phyloP scores from a whole-genome alignment of 2,113 vertebrate species.

The Rhea americana region DNA sequence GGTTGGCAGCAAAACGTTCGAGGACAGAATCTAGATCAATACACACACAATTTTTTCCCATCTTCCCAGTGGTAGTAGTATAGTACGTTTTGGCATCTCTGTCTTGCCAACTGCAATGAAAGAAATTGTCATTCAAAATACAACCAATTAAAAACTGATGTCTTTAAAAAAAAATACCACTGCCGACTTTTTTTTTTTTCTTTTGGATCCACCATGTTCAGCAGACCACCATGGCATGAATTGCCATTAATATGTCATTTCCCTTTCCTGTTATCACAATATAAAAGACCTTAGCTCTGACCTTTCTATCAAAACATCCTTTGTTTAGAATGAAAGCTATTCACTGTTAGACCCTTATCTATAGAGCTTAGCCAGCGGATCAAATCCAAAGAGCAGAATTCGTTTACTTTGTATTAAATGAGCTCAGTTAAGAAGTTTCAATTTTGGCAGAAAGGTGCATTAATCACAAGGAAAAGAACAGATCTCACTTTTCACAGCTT shows the following conservation, averaged over 20 bases:
- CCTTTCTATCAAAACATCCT: constrained; percentile 90
- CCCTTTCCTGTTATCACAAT: constrained; percentile 87
- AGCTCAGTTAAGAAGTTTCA: constrained; percentile 83
- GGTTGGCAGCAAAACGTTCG: background rate
- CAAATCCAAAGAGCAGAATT: constrained; percentile 84
- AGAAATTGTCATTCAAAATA: constrained; percentile 47
- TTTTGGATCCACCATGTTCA: constrained; percentile 61
- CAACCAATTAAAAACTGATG: constrained; percentile 48
- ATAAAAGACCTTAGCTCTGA: constrained; percentile 81
- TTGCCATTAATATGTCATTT: constrained; percentile 86
- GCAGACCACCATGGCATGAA: constrained; percentile 78
- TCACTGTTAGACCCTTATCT: constrained; percentile 82
- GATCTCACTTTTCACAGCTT: constrained; percentile 86
- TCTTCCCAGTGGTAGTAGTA: background rate
- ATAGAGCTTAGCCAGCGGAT: constrained; percentile 80
- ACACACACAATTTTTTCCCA: background rate
- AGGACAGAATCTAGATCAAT: constrained; percentile 23
- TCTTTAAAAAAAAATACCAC: constrained; percentile 39
- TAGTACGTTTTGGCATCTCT: constrained; percentile 11
- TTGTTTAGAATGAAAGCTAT: constrained; percentile 85
- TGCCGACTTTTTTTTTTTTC: constrained; percentile 17
- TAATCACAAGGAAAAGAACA: constrained; percentile 86
- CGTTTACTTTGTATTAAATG: constrained; percentile 88
- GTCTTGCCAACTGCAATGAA: constrained; percentile 24
- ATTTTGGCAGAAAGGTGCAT: constrained; percentile 87